Base-by-base conservation (phyloP, 1,140 invertebrate genomes). In the Trachymyrmex septentrionalis region DNA sequence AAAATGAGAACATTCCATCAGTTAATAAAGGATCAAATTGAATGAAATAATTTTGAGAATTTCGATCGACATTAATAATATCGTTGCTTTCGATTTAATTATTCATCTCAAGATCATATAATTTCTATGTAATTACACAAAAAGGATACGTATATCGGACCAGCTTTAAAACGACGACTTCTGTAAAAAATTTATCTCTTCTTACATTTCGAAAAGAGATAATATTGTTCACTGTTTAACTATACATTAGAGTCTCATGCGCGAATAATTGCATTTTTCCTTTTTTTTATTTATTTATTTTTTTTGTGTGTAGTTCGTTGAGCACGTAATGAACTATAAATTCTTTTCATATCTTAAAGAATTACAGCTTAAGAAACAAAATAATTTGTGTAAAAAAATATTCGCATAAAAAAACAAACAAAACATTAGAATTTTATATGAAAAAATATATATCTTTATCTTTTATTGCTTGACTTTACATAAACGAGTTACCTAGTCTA, bases 31-130 rank as follows among this genome's bases (percentile, higher is more conserved):
- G 7, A 76, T 78, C 53, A 72, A 73, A 76, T 57, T 48, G 71
- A 87, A 81, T 19, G 2, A 81, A 72, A 88, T 63, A 53, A 63
- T n/a, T 81, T 73, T 59, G 69, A 16, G 57, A 86, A 84, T 73
- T 72, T 44, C 9, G 57, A 76, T 77, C 53, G 48, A 77, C 63
- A 21, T 73, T 44, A n/a, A 72, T 81, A 87, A 59, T 81, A 27
- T 72, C 90, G 57, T 90, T 90, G 59, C 44, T 89, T 90, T 87
- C 38, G 38, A 85, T 84, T 87, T 87, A 87, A 81, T 76, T 90
- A 21, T 59, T 84, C 85, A 85, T 57, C 69, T 75, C 63, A 50
- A 80, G 69, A 90, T 87, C 75, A 61, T 38, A 87, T 38, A 87
- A 87, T 90, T 90, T 90, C 59, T 34, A 38, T 38, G 34, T 38